Conservation (phyloP, 2,888 invertebrate species). For the Catotricha subobsoleta region DNA sequence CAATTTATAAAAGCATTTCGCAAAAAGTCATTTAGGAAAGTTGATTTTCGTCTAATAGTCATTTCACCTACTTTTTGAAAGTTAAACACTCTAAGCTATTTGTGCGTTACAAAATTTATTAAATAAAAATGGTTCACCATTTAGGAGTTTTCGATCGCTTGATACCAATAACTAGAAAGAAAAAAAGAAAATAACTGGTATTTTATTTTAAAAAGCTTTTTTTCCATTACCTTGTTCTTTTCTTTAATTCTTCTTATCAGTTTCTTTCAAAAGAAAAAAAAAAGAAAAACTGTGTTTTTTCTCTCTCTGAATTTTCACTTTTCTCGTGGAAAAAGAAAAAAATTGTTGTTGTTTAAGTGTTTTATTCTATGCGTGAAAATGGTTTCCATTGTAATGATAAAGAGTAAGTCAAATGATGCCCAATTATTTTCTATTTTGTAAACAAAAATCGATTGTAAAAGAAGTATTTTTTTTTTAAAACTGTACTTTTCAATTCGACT, state of each 20-base stretch:
- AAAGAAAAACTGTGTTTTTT: not conserved
- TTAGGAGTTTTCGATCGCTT: too few relatives aligned
- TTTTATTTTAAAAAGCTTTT: not conserved
- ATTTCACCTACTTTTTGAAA: too few relatives aligned
- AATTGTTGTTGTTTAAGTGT: not conserved
- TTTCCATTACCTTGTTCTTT: not conserved
- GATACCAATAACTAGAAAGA: not conserved
- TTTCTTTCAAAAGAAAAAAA: not conserved
- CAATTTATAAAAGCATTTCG: too few relatives aligned
- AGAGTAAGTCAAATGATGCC: slow-evolving; percentile 2
- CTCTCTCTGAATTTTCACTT: not conserved
- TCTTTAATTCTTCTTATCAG: too few relatives aligned
- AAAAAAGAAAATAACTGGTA: not conserved
- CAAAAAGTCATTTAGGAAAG: too few relatives aligned
- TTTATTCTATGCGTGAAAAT: not conserved
- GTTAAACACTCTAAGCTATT: too few relatives aligned
- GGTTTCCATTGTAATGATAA: not conserved
- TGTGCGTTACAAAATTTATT: too few relatives aligned
- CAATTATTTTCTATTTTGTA: slow-evolving; percentile 1
- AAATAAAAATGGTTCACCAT: too few relatives aligned
- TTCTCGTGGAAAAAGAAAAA: not conserved
- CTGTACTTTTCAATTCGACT: too few relatives aligned
- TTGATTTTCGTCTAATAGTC: too few relatives aligned
- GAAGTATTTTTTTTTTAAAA: too few relatives aligned
- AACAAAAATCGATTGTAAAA: too few relatives aligned